phyloP scores from a whole-genome alignment of 2,113 vertebrate species.

The Ageneiosus marmoratus region DNA sequence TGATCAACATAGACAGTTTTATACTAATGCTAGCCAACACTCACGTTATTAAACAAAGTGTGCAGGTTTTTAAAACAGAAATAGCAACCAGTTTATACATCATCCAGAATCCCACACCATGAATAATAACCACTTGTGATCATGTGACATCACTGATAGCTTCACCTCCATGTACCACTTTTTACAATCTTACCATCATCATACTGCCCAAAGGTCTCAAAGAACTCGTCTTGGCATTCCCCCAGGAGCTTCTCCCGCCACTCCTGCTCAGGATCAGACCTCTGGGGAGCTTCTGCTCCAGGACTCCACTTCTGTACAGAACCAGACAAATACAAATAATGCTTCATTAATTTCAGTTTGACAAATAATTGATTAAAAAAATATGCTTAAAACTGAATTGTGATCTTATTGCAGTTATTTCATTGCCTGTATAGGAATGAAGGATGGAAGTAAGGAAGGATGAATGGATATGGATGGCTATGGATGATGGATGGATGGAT shows the following conservation, averaged over 20 bases:
- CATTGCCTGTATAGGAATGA: background rate
- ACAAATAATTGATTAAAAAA: background rate
- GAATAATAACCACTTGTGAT: background rate
- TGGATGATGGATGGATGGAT: too few species aligned
- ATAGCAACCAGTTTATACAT: background rate
- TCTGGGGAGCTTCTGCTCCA: background rate
- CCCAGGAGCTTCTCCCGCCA: conserved; percentile 81
- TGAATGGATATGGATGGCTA: too few species aligned
- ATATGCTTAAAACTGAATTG: background rate
- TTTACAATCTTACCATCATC: conserved; percentile 74
- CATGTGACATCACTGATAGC: background rate
- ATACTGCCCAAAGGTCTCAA: conserved; percentile 75
- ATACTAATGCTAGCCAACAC: background rate
- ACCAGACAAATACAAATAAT: background rate
- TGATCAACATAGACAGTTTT: background rate
- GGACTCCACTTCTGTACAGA: background rate
- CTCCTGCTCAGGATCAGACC: conserved; percentile 62
- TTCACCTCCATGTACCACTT: background rate
- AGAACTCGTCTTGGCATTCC: conserved; percentile 84
- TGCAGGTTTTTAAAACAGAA: background rate
- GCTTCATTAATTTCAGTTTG: background rate
- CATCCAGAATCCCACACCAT: background rate
- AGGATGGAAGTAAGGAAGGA: too few species aligned
- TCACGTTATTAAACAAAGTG: background rate
- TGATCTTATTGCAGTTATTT: background rate